A percentile compares a stretch with the other conserved stretches of the same genome.
phyloP scores from a whole-genome alignment of 2,797 vertebrate species.

The Scolopax rusticola region DNA sequence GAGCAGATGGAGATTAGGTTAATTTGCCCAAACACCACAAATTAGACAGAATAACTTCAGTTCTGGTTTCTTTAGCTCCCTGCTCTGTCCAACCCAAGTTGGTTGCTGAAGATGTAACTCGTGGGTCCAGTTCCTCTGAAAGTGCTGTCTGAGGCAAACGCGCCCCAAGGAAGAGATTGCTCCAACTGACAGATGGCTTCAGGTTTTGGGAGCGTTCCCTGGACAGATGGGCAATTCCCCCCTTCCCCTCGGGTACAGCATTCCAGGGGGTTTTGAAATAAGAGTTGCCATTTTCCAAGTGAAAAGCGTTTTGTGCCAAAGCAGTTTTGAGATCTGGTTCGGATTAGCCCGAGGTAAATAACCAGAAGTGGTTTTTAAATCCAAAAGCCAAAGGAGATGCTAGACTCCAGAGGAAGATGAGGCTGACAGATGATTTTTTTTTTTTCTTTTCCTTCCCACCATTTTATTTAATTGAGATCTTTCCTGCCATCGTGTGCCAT shows the following conservation, averaged over 20 bases:
- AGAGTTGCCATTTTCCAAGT: neutral
- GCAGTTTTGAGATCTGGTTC: neutral
- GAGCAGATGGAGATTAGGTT: neutral
- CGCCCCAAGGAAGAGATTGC: neutral
- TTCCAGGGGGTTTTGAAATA: neutral
- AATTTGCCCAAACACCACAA: neutral
- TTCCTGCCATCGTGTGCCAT: neutral
- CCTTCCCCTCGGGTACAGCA: neutral
- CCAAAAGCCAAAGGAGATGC: neutral
- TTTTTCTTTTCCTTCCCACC: neutral
- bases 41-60: neutral
- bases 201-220: neutral
- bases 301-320: neutral
- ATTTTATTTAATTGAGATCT: neutral
- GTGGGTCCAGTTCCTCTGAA: conserved; percentile 28
- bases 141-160: conserved; percentile 19
- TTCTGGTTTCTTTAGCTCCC: neutral
- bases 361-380: neutral
- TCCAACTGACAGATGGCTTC: neutral
- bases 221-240: neutral
- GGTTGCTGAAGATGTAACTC: neutral
- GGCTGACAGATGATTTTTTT: neutral
- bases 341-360: neutral
- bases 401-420: neutral
- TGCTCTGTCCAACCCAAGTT: neutral